Percentiles rank a stretch among this genome's conserved stretches.
Conservation (phyloP, 2,888 invertebrate genomes). For the Acholoe squamosa region DNA sequence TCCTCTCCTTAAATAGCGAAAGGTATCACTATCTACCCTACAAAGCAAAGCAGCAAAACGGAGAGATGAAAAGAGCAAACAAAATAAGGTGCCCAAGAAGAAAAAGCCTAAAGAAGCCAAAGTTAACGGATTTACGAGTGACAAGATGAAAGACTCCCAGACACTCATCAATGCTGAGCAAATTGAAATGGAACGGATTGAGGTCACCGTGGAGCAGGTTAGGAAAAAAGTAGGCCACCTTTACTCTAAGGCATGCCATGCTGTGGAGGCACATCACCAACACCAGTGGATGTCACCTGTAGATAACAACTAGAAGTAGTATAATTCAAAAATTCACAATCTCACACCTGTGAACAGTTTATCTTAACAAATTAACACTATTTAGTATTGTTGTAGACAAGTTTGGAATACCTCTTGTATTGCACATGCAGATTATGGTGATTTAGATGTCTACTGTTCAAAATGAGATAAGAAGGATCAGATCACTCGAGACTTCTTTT, state of each 20-base stretch:
- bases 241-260: slow-evolving; percentile 5
- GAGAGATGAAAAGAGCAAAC: slow-evolving; percentile 66
- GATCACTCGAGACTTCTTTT: too few relatives aligned
- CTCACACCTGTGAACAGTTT: background rate
- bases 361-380: background rate
- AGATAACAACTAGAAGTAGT: background rate
- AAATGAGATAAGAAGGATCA: too few relatives aligned
- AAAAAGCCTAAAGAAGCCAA: slow-evolving; percentile 68
- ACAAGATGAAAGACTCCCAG: slow-evolving; percentile 68
- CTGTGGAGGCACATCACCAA: background rate
- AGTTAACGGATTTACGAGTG: slow-evolving; percentile 68
- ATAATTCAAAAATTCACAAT: background rate
- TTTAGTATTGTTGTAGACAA: background rate
- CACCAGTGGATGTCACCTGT: background rate
- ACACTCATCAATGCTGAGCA: slow-evolving; percentile 67
- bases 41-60: slow-evolving; percentile 71
- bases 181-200: slow-evolving; percentile 76
- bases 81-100: slow-evolving; percentile 60
- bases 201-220: slow-evolving; percentile 66
- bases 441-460: too few relatives aligned
- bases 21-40: slow-evolving; percentile 70
- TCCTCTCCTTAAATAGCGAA: slow-evolving; percentile 66
- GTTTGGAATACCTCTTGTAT: too few relatives aligned
- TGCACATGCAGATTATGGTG: too few relatives aligned
- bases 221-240: slow-evolving; percentile 45